These are phyloP conservation scores for Bursaphelenchus okinawaensis DNA, from an alignment of 2,888 invertebrate genomes.

Conservation along the genomic window DNA sequence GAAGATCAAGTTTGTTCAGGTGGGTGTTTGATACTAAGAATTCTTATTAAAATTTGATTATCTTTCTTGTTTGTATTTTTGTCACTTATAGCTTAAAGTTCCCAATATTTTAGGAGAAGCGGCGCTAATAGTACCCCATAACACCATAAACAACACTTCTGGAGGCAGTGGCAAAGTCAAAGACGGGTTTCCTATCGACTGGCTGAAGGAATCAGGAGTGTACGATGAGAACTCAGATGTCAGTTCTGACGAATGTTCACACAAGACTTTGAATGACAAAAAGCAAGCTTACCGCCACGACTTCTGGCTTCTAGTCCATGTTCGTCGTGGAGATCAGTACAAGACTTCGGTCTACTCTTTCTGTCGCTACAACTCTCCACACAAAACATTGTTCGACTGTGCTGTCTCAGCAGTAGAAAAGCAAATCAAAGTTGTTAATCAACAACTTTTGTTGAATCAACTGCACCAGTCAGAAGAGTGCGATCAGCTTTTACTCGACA, in stretches of 20 bases:
- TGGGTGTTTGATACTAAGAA: too few relatives aligned
- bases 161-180: background rate
- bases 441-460: conserved; percentile 39
- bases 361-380: conserved; percentile 10
- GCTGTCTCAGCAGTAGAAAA: conserved; percentile 16
- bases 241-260: background rate
- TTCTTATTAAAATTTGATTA: too few relatives aligned
- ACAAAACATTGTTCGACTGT: conserved; percentile 1
- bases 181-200: conserved; percentile 8
- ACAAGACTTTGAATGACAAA: conserved; percentile 7
- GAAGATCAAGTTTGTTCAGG: background rate
- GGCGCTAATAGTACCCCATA: too few relatives aligned
- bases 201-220: conserved; percentile 2
- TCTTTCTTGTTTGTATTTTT: too few relatives aligned
- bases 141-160: too few relatives aligned
- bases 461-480: conserved; percentile 32
- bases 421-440: conserved; percentile 28
- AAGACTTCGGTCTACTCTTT: conserved; percentile 1
- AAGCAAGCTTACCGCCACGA: conserved; percentile 28
- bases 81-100: too few relatives aligned
- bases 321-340: conserved; percentile 23
- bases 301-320: conserved; percentile 47
- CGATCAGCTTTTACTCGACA: conserved; percentile 22
- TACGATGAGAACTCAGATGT: conserved; percentile 3
- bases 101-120: too few relatives aligned